Conservation (phyloP, 1,140 invertebrate species). For the Dolichoris vasculosae region DNA sequence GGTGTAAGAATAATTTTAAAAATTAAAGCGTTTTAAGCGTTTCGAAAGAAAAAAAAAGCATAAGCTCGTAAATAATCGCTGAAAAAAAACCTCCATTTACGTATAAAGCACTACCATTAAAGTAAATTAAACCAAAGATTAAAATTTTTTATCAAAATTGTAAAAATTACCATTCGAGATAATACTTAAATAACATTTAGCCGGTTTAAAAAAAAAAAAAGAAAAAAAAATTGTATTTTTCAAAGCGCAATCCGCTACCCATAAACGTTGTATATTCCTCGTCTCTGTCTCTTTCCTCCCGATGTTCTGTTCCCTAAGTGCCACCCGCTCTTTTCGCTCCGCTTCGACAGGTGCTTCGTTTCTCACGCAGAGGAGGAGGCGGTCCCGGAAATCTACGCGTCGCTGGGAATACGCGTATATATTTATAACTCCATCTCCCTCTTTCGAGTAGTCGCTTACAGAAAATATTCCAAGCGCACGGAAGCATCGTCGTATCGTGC, state of each 20-base stretch:
- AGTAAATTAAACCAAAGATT: background rate
- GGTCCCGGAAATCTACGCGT: conserved; percentile 8
- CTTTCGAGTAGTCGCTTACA: conserved; percentile 17
- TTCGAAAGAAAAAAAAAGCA: too few species aligned
- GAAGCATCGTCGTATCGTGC: conserved; percentile 30
- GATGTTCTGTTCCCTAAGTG: background rate
- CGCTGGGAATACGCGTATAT: background rate
- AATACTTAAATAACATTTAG: conserved; percentile 10
- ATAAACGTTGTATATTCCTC: conserved; percentile 27
- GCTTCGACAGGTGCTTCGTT: conserved; percentile 44
- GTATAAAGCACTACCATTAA: background rate
- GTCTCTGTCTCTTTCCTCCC: background rate
- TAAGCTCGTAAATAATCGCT: background rate
- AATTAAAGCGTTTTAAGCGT: background rate
- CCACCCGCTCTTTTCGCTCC: conserved; percentile 28
- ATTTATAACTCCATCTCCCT: conserved; percentile 44
- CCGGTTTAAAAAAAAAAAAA: background rate
- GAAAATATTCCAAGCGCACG: conserved; percentile 33
- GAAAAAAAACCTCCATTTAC: background rate
- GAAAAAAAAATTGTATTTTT: too few species aligned
- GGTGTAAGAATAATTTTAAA: background rate
- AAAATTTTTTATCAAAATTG: background rate
- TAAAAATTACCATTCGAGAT: background rate
- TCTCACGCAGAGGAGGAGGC: conserved; percentile 3
- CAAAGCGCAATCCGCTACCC: background rate